Base-by-base conservation (phyloP, 2,888 invertebrate species). In the Temnothorax rugatulus region DNA sequence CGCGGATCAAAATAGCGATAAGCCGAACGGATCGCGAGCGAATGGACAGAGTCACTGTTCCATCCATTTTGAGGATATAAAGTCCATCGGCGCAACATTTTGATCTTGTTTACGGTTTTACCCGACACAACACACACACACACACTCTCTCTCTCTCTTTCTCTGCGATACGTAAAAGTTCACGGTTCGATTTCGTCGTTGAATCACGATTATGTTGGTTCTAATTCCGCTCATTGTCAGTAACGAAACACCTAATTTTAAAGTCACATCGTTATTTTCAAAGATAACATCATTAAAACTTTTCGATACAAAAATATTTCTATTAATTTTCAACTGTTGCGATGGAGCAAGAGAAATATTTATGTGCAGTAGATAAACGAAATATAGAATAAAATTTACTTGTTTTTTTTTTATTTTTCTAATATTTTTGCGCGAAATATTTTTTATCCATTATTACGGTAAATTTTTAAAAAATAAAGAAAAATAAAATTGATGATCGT, bases 51-150 rank as follows among this genome's bases (percentile, higher is more conserved):
- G 15, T 79, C 77, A 59, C 44, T 15, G 68, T 54, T 79, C 57
- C 21, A 68, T 59, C 68, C 57, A 44, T 59, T 79, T 79, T 34
- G 34, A 52, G 21, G 34, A 76, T 63, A 63, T 38, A 38, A 38
- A 44, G 44, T 44, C n/a, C 47, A 47, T 77, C 29, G 29, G 18
- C 54, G 38, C 41, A 9, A 44, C 57, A 34, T 47, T 71, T 38
- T 38, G 47, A 71, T 69, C 57, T 44, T 68, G 77, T 68, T 79
- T 69, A 57, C 21, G 41, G 11, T 77, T 44, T 68, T 57, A 21
- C 34, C 57, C 41, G 52, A 9, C 13, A 8, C 21, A 54, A 50
- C 61, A 15, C 50, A 11, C 8, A 4, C 59, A 59, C 29, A 21
- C 13, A 54, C 4, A 64, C 34, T 4, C 7, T 50, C 50, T 5